Conservation (phyloP, 2,888 invertebrate species). For the Lasioglossum leucozonium region DNA sequence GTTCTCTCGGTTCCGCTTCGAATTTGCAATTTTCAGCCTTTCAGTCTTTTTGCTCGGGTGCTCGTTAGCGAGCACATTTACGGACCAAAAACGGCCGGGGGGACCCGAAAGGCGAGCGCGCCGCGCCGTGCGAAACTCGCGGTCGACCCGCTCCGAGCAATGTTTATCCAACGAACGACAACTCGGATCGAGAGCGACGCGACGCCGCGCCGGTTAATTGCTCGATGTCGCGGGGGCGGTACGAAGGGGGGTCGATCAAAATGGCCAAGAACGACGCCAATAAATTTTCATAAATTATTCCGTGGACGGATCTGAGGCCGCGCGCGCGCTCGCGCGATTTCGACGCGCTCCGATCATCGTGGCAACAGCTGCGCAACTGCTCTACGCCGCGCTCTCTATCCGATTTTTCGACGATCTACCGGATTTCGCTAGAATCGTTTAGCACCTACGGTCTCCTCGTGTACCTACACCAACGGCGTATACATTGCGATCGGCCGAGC, state of each 20-base stretch:
- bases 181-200: neutral
- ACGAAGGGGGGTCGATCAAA: slow-evolving; percentile 27
- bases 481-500: neutral
- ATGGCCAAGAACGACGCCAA: slow-evolving; percentile 28
- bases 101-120: slow-evolving; percentile 23
- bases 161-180: slow-evolving; percentile 31
- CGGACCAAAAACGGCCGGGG: slow-evolving; percentile 23
- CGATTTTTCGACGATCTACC: slow-evolving; percentile 41
- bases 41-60: slow-evolving; percentile 18
- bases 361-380: neutral
- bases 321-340: slow-evolving; percentile 13
- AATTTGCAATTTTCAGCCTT: slow-evolving; percentile 22
- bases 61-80: slow-evolving; percentile 32
- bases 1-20: slow-evolving; percentile 13
- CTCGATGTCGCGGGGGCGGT: slow-evolving; percentile 22
- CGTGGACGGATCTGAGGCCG: neutral
- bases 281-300: slow-evolving; percentile 65
- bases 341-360: slow-evolving; percentile 19
- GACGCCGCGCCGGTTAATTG: slow-evolving; percentile 35
- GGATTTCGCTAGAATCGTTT: neutral
- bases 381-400: neutral
- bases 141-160: slow-evolving; percentile 4
- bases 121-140: slow-evolving; percentile 12
- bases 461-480: neutral
- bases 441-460: neutral